Base-by-base conservation (phyloP, 2,888 invertebrate species). In the Stenodera caucasica region DNA sequence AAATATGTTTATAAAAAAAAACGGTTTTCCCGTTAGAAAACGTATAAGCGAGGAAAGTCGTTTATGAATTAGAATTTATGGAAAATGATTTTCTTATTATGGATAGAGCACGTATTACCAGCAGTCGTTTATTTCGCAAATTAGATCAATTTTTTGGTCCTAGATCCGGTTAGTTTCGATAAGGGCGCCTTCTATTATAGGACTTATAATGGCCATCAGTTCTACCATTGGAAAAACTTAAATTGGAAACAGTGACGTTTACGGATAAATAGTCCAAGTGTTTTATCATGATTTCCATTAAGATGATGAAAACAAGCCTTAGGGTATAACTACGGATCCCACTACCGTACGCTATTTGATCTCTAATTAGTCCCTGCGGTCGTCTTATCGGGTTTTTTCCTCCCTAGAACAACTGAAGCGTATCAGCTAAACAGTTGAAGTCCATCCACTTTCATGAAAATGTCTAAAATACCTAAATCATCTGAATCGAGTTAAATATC, bases 261-360 rank as follows among this genome's bases (percentile, higher is more conserved):
- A 55, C 57, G 61, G n/a, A n/a, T 50, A 55, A 55, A 55, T 23
- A 40, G 53, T 45, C 50, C 26, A 45, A 58, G 52, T 64, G 61
- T 63, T 67, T 66, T 66, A 69, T 69, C 67, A 63, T 64, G 64
- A 66, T 67, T 64, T 66, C 65, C 63, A 69, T 69, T 66, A 62
- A 60, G 65, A 65, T 64, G 65, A 66, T 66, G 63, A 63, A 65
- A 62, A 63, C 61, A 58, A 55, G 61, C 60, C 62, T 65, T 58
- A 54, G 66, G 67, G 65, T n/a, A n/a, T 61, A 53, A 59, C 59
- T 56, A 58, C 58, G 58, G 60, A 64, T 54, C n/a, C 57, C 55
- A 58, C 57, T 33, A 55, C 55, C 53, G 56, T 64, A 57, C 60
- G 61, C 64, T 49, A 68, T 67, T 67, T 67, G 65, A 67, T 68